phyloP scores from a whole-genome alignment of 2,797 vertebrate genomes.

The Gymnopithys bicolor region DNA sequence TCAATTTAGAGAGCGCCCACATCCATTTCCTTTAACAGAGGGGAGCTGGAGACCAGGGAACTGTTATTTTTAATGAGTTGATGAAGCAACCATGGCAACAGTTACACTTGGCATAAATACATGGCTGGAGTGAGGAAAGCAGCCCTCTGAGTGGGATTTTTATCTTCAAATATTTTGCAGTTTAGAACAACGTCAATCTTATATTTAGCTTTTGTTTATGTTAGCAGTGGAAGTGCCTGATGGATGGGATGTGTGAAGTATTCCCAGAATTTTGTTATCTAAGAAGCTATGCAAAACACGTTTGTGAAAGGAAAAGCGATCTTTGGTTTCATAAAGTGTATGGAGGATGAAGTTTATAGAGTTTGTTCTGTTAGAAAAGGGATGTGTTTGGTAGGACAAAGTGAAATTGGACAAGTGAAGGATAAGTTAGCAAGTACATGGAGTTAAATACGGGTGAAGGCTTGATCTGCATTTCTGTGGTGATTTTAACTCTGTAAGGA shows the following conservation, averaged over 20 bases:
- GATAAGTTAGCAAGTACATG: not conserved
- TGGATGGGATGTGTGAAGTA: not conserved
- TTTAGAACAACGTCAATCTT: not conserved
- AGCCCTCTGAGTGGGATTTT: not conserved
- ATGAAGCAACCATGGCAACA: conserved; percentile 45
- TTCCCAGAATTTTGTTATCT: not conserved
- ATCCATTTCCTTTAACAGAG: not conserved
- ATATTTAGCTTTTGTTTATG: not conserved
- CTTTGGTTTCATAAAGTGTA: not conserved
- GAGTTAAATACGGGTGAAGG: not conserved
- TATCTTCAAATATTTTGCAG: conserved; percentile 19
- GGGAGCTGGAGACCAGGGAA: not conserved
- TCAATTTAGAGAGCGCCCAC: not conserved
- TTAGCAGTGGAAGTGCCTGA: not conserved
- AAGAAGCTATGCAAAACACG: not conserved
- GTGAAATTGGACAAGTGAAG: not conserved
- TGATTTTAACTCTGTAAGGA: not conserved
- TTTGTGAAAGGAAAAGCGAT: not conserved
- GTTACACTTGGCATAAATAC: conserved; percentile 14
- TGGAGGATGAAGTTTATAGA: not conserved
- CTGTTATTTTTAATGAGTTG: conserved; percentile 37
- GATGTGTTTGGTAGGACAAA: not conserved
- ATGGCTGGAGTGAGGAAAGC: not conserved
- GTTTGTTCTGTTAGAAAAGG: not conserved
- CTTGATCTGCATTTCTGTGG: not conserved